Evolutionary conservation across 2,888 invertebrate genomes (phyloP).

Genomic region (Mesorhabditis belari): DNA sequence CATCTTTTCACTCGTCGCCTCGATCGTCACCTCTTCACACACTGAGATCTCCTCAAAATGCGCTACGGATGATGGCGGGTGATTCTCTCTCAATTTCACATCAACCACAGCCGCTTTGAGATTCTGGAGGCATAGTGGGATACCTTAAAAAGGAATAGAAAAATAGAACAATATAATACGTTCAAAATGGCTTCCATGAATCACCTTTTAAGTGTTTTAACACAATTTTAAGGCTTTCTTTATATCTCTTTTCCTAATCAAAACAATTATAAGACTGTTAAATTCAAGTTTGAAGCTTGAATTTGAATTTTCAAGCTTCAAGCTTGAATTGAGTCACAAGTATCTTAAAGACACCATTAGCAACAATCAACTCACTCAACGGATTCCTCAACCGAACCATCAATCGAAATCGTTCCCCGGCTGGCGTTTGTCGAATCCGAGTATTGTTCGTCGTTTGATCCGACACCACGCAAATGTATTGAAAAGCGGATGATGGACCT

Average conservation of each 20-base stretch:
- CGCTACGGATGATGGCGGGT: slow-evolving; percentile 1
- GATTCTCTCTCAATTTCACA: not conserved
- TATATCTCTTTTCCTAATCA: too few species aligned
- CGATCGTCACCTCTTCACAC: not conserved
- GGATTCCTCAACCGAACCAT: slow-evolving; percentile 34
- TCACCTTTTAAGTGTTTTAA: too few species aligned
- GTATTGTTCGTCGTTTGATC: slow-evolving; percentile 33
- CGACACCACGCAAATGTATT: slow-evolving; percentile 23
- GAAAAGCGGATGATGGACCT: slow-evolving; percentile 17
- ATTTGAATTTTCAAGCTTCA: too few species aligned
- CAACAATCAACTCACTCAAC: slow-evolving; percentile 7
- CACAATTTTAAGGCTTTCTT: too few species aligned
- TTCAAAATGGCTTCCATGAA: too few species aligned
- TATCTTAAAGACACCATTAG: too few species aligned
- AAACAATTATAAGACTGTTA: not conserved
- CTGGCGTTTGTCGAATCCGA: slow-evolving; percentile 31
- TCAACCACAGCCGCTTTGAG: not conserved
- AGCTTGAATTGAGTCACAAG: too few species aligned
- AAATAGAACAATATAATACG: too few species aligned
- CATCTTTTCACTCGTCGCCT: slow-evolving; percentile 7
- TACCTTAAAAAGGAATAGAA: not conserved
- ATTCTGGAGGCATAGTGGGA: not conserved
- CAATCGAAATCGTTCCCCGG: slow-evolving; percentile 32
- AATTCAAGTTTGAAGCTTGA: not conserved
- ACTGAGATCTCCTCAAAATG: not conserved